Evolutionary conservation across 2,888 invertebrate genomes (phyloP).

Genomic region (Steinernema scapterisci): DNA sequence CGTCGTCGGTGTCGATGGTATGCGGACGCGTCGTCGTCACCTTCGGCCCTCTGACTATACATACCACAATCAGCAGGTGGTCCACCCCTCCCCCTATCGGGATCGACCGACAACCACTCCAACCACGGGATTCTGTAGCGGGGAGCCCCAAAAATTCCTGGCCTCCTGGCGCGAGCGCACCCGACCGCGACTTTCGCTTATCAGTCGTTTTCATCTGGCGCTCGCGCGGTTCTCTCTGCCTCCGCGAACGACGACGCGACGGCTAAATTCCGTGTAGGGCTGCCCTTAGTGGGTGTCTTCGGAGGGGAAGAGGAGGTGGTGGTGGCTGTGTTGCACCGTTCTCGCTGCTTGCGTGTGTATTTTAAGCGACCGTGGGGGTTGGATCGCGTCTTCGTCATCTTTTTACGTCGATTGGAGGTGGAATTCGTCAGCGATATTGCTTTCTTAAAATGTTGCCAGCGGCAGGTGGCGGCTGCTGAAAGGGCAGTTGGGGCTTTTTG

Average conservation of each 20-base stretch:
- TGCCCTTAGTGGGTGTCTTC: neutral
- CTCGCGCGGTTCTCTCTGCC: neutral
- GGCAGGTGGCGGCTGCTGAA: no score
- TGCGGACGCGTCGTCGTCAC: neutral
- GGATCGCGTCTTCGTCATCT: no score
- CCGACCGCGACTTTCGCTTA: constrained; percentile 13
- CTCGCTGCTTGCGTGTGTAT: neutral
- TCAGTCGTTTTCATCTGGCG: constrained; percentile 29
- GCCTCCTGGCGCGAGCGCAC: neutral
- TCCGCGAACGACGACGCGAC: no score
- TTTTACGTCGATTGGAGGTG: no score
- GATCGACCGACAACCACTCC: no score
- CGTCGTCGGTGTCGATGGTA: neutral
- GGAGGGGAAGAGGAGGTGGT: no score
- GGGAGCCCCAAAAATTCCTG: neutral
- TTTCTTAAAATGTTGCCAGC: no score
- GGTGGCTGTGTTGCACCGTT: neutral
- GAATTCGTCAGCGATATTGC: no score
- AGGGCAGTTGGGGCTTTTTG: no score
- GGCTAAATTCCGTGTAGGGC: neutral
- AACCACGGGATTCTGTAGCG: no score
- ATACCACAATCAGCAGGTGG: constrained; percentile 6
- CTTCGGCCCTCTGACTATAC: constrained; percentile 20
- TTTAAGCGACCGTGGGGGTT: no score
- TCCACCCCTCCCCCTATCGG: constrained; percentile 9